A percentile compares a stretch with the other conserved stretches of the same genome.
Conservation (phyloP, 2,797 vertebrate species). For the Sus cebifrons region DNA sequence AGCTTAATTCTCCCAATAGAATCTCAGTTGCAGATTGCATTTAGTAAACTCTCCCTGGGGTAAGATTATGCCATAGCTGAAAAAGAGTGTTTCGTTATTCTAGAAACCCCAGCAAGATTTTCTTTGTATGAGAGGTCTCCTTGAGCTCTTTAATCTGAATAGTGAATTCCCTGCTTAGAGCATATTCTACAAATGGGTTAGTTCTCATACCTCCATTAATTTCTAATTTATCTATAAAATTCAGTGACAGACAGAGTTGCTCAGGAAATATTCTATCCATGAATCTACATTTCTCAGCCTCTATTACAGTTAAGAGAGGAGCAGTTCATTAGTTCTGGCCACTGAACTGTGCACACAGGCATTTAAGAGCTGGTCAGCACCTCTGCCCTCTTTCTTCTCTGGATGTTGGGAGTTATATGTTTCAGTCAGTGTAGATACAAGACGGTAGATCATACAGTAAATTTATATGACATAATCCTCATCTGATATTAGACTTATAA, state of each 20-base stretch:
- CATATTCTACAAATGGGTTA: not conserved
- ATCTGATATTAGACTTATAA: not conserved
- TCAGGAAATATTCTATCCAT: not conserved
- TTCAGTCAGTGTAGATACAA: not conserved
- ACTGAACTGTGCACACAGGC: not conserved
- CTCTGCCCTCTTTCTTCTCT: not conserved
- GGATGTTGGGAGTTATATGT: not conserved
- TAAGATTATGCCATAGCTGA: not conserved
- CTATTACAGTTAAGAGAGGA: not conserved
- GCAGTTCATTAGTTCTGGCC: not conserved
- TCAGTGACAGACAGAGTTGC: not conserved
- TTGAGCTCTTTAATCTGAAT: not conserved
- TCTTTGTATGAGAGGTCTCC: not conserved
- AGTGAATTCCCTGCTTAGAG: not conserved
- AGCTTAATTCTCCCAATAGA: not conserved
- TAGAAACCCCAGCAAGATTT: not conserved
- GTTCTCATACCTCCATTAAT: not conserved
- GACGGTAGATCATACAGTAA: not conserved
- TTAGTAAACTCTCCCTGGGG: not conserved
- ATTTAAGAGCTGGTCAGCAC: not conserved
- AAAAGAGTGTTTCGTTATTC: not conserved
- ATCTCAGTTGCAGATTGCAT: not conserved
- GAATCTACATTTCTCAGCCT: not conserved
- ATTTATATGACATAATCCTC: not conserved
- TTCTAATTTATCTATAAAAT: not conserved